These are phyloP conservation scores for Xylota segnis DNA, from an alignment of 2,888 invertebrate species.

Conservation along the genomic window DNA sequence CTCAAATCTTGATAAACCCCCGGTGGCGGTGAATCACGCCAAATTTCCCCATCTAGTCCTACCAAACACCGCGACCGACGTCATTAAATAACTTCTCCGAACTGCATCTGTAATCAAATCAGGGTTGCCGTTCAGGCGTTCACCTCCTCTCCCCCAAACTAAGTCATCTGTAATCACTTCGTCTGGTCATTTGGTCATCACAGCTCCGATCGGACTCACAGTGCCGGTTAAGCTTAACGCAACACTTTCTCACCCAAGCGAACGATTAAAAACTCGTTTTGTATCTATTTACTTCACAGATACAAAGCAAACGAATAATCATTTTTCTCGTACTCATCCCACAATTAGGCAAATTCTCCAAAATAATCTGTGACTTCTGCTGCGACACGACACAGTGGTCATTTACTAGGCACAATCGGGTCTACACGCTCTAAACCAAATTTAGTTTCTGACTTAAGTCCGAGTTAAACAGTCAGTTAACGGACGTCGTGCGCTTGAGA, in stretches of 20 bases:
- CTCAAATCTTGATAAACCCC: slow-evolving; percentile 35
- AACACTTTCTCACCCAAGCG: slow-evolving; percentile 11
- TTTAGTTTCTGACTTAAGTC: slow-evolving; percentile 63
- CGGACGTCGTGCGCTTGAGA: slow-evolving; percentile 58
- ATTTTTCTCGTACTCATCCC: slow-evolving; percentile 47
- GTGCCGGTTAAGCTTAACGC: neutral
- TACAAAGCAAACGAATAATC: slow-evolving; percentile 14
- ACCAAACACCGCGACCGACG: neutral
- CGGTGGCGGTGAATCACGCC: slow-evolving; percentile 30
- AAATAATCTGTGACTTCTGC: slow-evolving; percentile 42
- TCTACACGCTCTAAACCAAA: slow-evolving; percentile 37
- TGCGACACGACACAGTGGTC: slow-evolving; percentile 26
- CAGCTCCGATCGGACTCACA: neutral
- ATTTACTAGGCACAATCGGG: slow-evolving; percentile 33
- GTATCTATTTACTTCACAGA: slow-evolving; percentile 36
- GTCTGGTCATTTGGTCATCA: slow-evolving; percentile 26
- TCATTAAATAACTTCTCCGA: slow-evolving; percentile 12
- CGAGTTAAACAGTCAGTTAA: slow-evolving; percentile 56
- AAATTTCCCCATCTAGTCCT: slow-evolving; percentile 42
- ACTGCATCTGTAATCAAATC: slow-evolving; percentile 25
- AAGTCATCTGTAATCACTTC: neutral
- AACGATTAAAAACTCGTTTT: slow-evolving; percentile 58
- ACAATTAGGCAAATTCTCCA: slow-evolving; percentile 62
- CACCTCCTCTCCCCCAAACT: neutral
- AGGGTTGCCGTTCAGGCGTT: neutral